phyloP scores from a whole-genome alignment of 2,888 invertebrate genomes.

The Timandra comae region DNA sequence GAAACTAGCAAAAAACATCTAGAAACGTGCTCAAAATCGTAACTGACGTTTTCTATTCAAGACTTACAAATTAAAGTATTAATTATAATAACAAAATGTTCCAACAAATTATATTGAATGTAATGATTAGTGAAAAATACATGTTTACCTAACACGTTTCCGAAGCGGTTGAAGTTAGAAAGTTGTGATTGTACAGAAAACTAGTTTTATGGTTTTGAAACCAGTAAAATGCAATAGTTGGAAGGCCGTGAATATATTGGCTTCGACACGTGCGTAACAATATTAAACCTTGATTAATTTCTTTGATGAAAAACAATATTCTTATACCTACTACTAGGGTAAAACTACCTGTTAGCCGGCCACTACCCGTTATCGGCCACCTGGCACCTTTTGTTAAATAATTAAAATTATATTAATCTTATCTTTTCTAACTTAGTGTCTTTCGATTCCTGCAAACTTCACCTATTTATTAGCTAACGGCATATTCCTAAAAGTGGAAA shows the following conservation, averaged over 20 bases:
- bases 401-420: too few relatives aligned
- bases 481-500: too few relatives aligned
- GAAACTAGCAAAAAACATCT: conserved; percentile 20
- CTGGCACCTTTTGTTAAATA: too few relatives aligned
- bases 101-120: not conserved
- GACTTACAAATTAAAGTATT: too few relatives aligned
- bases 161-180: not conserved
- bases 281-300: too few relatives aligned
- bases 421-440: too few relatives aligned
- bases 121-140: not conserved
- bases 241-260: conserved; percentile 1
- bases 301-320: too few relatives aligned
- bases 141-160: not conserved
- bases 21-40: conserved; percentile 13
- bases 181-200: conserved; percentile 1
- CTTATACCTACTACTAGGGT: too few relatives aligned
- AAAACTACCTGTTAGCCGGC: too few relatives aligned
- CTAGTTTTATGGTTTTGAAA: conserved; percentile 1
- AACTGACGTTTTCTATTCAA: not conserved
- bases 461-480: too few relatives aligned
- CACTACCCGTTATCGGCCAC: too few relatives aligned
- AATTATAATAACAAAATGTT: not conserved
- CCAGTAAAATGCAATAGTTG: conserved; percentile 1
- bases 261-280: not conserved
- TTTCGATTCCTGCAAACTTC: too few relatives aligned